Evolutionary conservation across 2,888 invertebrate species (phyloP).

Genomic region (Syrphus vitripennis): DNA sequence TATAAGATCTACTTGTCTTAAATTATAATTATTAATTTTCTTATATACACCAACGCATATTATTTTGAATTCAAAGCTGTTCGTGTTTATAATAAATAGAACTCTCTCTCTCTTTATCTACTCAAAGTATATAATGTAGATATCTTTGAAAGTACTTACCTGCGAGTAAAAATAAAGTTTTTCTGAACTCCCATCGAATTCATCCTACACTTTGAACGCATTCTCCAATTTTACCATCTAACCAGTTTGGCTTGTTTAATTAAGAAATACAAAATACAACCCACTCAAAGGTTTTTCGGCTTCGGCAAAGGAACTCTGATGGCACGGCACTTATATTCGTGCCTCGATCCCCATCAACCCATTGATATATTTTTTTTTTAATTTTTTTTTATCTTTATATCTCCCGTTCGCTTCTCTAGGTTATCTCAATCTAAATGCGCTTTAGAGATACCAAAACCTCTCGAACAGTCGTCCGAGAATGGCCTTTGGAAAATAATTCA

Average conservation of each 20-base stretch:
- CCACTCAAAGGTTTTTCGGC: neutral
- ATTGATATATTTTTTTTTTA: neutral
- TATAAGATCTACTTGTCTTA: neutral
- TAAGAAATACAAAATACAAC: slow-evolving; percentile 31
- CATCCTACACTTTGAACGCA: slow-evolving; percentile 1
- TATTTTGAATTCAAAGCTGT: neutral
- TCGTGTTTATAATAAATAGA: too few species aligned
- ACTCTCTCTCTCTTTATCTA: too few species aligned
- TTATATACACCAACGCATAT: neutral
- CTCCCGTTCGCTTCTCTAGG: slow-evolving; percentile 55
- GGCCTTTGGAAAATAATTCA: slow-evolving; percentile 74
- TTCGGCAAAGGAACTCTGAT: neutral
- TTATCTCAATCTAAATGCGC: slow-evolving; percentile 72
- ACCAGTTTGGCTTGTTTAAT: slow-evolving; percentile 44
- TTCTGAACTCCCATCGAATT: neutral
- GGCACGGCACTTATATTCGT: neutral
- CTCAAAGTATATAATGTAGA: too few species aligned
- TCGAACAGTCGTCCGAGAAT: slow-evolving; percentile 61
- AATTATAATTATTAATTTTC: neutral
- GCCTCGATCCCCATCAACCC: neutral
- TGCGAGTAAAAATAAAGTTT: neutral
- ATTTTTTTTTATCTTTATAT: neutral
- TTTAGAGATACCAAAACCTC: slow-evolving; percentile 74
- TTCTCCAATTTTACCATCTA: slow-evolving; percentile 14
- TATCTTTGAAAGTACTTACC: neutral